A percentile compares a stretch with the other conserved stretches of the same genome.
Conservation (phyloP, 2,113 vertebrate species). For the Corvus moneduloides region DNA sequence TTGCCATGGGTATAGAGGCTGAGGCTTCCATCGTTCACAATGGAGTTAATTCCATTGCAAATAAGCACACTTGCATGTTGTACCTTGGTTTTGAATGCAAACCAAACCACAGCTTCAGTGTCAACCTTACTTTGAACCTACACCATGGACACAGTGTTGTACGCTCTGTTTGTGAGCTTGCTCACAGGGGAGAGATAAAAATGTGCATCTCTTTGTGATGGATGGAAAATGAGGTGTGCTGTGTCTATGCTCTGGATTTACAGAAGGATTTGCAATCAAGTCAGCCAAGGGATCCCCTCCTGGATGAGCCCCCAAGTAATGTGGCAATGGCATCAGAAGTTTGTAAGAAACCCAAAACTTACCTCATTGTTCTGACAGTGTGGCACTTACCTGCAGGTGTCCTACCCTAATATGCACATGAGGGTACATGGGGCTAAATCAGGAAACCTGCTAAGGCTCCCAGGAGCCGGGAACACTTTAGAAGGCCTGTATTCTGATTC, state of each 20-base stretch:
- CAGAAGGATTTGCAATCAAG: neutral
- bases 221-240: rapidly evolving
- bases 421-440: neutral
- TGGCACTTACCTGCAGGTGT: neutral
- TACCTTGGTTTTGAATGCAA: neutral
- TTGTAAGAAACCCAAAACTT: neutral
- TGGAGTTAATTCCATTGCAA: neutral
- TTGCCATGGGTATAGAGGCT: neutral
- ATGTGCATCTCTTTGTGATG: too few relatives aligned
- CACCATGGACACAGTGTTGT: neutral
- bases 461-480: neutral
- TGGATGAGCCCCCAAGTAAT: rapidly evolving
- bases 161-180: neutral
- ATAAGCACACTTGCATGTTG: neutral
- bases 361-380: neutral
- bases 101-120: neutral
- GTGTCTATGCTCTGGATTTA: neutral
- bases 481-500: neutral
- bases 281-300: neutral
- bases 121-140: neutral
- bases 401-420: rapidly evolving
- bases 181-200: neutral
- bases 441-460: neutral
- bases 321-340: neutral
- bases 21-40: neutral